Evolutionary conservation across 2,113 vertebrate species (phyloP), one percentile per base, ranked within the genome.

Genomic region (Lampris megalopsis): DNA sequence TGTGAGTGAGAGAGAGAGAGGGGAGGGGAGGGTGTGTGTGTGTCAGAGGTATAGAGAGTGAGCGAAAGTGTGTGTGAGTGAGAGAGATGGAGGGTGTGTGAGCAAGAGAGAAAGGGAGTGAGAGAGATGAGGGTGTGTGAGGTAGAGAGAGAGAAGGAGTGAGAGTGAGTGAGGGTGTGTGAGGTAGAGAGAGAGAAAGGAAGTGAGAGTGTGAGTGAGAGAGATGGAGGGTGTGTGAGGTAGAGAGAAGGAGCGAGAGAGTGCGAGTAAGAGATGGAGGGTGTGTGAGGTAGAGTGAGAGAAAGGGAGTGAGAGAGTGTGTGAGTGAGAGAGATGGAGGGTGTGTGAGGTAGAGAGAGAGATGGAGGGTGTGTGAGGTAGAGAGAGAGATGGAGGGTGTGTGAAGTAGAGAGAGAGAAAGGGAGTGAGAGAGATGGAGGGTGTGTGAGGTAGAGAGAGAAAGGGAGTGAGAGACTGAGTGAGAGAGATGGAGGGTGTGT

Each of bases 241-340:
- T 45, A 4, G 7, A 5, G 43, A 5, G 4, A 45, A 5, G 7
- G 43, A 45, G 43, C 1, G 43, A 45, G 43, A 45, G 43, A 45
- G 43, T 5, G 43, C 2, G 43, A 45, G 43, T 24, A 66, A 67
- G 61, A 60, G 54, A 77, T 71, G n/a, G 24, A 24, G 24, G 24
- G 24, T 24, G 24, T 24, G 24, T 24, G 24, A 24, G 24, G 24
- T 24, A 43, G 11, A 8, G 41, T 64, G 41, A 61, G 56, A 48
- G 1, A 7, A 35, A 58, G n/a, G 50, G 10, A 68, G 45, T 65
- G 48, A 38, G 43, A 48, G 60, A 56, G n/a, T n/a, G 24, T 24
- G 24, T 24, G 24, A 24, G 24, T 24, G 24, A 24, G 24, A 24
- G 24, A 24, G 24, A 24, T 24, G 24, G 24, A 24, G 24, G 24